Evolutionary conservation across 2,888 invertebrate genomes (phyloP).

Genomic region (Ochropacha duplaris): DNA sequence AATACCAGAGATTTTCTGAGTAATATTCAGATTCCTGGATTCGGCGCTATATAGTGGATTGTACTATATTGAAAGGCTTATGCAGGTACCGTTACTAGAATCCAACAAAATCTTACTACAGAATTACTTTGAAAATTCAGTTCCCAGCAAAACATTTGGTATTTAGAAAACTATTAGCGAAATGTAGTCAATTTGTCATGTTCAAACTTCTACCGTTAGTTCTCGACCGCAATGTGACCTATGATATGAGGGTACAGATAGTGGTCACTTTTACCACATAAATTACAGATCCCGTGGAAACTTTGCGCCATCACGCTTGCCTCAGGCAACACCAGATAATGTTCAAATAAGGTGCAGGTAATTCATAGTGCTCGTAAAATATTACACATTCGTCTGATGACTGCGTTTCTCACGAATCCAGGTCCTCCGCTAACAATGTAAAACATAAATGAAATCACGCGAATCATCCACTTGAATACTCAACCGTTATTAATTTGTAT

Average conservation of each 20-base stretch:
- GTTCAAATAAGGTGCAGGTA: constrained; percentile 49
- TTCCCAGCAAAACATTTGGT: background rate
- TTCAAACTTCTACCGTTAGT: constrained; percentile 27
- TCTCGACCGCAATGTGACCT: constrained; percentile 33
- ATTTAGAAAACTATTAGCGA: background rate
- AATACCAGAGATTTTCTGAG: too few species aligned
- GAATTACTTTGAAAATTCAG: background rate
- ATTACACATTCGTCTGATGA: constrained; percentile 28
- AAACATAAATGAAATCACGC: constrained; percentile 34
- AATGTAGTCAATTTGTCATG: constrained; percentile 5
- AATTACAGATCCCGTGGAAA: constrained; percentile 54
- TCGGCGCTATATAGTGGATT: background rate
- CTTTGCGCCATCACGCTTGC: constrained; percentile 51
- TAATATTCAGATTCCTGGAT: too few species aligned
- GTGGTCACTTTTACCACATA: constrained; percentile 55
- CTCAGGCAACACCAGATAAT: constrained; percentile 53
- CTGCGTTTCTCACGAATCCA: constrained; percentile 47
- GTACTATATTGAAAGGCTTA: background rate
- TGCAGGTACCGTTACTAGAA: background rate
- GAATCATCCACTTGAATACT: constrained; percentile 29
- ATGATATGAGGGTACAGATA: constrained; percentile 39
- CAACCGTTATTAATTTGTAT: constrained; percentile 26
- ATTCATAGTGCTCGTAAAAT: constrained; percentile 22
- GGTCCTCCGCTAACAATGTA: constrained; percentile 29
- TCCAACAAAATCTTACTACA: background rate